Base-by-base conservation (phyloP, 2,113 vertebrate species). In the Vulpes vulpes region DNA sequence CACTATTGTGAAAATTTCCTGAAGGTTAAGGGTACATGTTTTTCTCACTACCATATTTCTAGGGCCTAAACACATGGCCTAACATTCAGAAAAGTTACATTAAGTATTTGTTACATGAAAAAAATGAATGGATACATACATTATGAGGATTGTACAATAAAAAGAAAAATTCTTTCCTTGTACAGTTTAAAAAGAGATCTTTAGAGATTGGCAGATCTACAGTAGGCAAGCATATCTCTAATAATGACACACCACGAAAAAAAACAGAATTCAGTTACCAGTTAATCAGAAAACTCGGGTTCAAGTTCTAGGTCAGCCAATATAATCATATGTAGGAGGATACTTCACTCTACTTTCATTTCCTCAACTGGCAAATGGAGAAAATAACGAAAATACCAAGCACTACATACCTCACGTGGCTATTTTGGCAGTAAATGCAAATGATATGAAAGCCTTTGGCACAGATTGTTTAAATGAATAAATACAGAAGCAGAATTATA, bases 361-460 rank as follows among this genome's bases (percentile, higher is more conserved):
- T 96, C 83, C 62, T 84, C 49, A 91, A 74, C 17, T 62, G 32
- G 62, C 25, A 95, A 97, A 86, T 87, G 67, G 14, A 32, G 53
- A 94, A 78, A 85, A n/a, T 79, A 90, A 86, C 65, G 60, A 87
- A 93, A 93, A 86, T 81, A 93, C 19, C 43, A 79, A 79, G n/a
- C 4, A 95, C 49, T 7, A 22, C 27, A 20, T 59, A 81, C 12
- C 49, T 90, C 53, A 74, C 5, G 69, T 65, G 60, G n/a, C 49
- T 95, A 71, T 78, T 91, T 83, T 87, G 91, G 83, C 5, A 38
- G 60, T 62, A 97, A 79, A 94, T 84, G 35, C 69, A 97, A 97
- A 94, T n/a, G 30, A 92, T 74, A 32, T 85, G 32, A 51, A 92
- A 81, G 92, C 12, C 76, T 2, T 43, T 43, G 12, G 11, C 11